Evolutionary conservation across 30 jellyfish, hydroid and myxozoan species (phyloP).

Genomic region (Catostylus mosaicus): DNA sequence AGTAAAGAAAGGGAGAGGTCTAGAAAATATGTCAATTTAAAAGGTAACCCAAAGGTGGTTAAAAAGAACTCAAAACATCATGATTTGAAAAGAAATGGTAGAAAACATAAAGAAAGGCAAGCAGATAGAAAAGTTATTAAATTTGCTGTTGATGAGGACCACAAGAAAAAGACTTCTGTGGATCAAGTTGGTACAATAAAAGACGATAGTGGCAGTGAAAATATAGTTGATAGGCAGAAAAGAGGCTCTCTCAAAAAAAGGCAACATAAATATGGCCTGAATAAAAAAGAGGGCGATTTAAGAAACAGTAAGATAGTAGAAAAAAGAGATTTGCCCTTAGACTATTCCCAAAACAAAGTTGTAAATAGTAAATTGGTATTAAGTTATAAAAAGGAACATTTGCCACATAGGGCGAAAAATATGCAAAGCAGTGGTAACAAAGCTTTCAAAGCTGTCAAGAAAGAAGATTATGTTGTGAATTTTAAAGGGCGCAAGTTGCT

Average conservation of each 20-base stretch:
- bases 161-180: not conserved
- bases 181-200: not conserved
- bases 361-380: not conserved
- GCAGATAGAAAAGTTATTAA: not conserved
- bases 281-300: not conserved
- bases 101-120: not conserved
- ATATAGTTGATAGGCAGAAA: not conserved
- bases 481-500: slow-evolving; percentile 48
- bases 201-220: not conserved
- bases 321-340: not conserved
- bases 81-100: no score
- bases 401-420: not conserved
- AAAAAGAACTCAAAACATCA: not conserved
- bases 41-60: not conserved
- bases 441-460: slow-evolving; percentile 9
- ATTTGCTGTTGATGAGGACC: not conserved
- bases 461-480: slow-evolving; percentile 8
- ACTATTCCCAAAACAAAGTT: not conserved
- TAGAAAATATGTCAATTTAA: no score
- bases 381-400: not conserved
- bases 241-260: not conserved
- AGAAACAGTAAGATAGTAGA: not conserved
- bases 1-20: not conserved
- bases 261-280: not conserved
- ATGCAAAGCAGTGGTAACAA: not conserved